Evolutionary conservation across 2,113 vertebrate species (phyloP), one percentile per base, ranked within the genome.

Genomic region (Oncorhynchus nerka): DNA sequence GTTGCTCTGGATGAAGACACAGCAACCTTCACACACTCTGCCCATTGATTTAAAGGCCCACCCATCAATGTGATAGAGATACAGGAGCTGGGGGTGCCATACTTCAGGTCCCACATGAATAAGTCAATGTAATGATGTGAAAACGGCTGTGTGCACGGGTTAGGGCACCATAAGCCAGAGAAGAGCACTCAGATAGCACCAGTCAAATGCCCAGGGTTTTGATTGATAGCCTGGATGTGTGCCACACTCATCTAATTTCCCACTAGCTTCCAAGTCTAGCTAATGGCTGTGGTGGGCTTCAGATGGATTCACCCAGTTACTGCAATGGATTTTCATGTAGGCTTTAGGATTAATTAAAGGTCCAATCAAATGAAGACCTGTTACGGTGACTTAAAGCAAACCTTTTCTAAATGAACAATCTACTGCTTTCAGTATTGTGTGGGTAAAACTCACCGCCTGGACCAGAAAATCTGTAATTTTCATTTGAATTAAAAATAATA

Each of bases 1-100:
- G 70, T 76, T 78, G 22, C 69, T 22, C 22, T 45, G 76, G 77
- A 86, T 83, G 68, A 85, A 89, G 86, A 84, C 84, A 75, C 79
- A 84, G 74, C 86, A 70, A 80, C 79, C 76, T 51, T 49, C 34
- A 34, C 78, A 76, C 68, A 75, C 70, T 78, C 71, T 80, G 68
- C 68, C 73, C 64, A n/a, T 32, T 61, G 75, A 75, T 77, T 85
- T 74, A 26, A 66, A 32, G 49, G 26, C 68, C 68, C n/a, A 4
- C 32, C 74, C 55, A 76, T 86, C 79, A 80, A 72, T 83, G 71
- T 65, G 34, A 82, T 73, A 75, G 76, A 34, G 79, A 86, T 83
- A 67, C 45, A 64, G 67, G 67, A 75, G 77, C 83, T 75, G 75
- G 80, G 79, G 79, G 59, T 19, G 7, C 51, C 24, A 70, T 30